Conservation (phyloP, 2,113 vertebrate species). For the Hemibagrus wyckioides region DNA sequence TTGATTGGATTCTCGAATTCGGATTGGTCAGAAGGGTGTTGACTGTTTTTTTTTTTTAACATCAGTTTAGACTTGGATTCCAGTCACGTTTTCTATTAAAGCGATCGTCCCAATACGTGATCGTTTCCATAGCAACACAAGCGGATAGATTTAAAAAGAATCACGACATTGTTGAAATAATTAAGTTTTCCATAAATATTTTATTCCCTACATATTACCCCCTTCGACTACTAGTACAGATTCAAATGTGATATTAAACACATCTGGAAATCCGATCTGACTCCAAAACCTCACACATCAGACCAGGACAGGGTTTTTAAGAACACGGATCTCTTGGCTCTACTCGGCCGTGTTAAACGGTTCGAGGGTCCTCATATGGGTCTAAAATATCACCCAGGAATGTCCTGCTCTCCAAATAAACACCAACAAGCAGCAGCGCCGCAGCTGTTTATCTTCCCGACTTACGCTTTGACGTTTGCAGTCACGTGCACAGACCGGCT, state of each 20-base stretch:
- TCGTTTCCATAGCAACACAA: neutral
- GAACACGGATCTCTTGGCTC: neutral
- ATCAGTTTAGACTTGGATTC: neutral
- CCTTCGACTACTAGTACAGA: neutral
- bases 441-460: slow-evolving; percentile 1
- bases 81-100: neutral
- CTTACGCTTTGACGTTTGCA: neutral
- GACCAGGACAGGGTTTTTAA: neutral
- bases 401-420: neutral
- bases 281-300: neutral
- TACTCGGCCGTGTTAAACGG: neutral
- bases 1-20: neutral
- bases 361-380: neutral
- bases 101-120: neutral
- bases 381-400: neutral
- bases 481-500: slow-evolving; percentile 3
- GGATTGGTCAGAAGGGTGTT: too few relatives aligned
- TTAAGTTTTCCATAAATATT: too few relatives aligned
- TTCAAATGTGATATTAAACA: neutral
- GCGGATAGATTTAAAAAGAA: too few relatives aligned
- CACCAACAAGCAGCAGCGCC: neutral
- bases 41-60: neutral
- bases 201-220: too few relatives aligned
- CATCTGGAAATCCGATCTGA: neutral
- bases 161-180: too few relatives aligned